Conservation (phyloP, 2,797 vertebrate species). For the Carduelis carduelis region DNA sequence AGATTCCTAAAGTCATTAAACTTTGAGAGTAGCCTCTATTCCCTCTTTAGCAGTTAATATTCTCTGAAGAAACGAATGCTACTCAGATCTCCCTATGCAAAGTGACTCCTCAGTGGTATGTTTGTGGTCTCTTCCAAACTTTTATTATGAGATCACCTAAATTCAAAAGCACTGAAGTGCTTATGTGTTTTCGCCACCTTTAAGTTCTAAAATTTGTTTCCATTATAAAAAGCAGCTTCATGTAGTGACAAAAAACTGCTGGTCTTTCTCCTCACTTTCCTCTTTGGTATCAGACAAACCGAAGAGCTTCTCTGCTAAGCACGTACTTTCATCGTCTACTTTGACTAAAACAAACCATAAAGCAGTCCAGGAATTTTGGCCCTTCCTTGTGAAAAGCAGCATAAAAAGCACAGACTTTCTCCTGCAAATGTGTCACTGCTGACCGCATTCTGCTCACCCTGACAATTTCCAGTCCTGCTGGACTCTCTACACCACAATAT, state of each 20-base stretch:
- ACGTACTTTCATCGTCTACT: background rate
- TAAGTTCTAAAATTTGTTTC: conserved; percentile 40
- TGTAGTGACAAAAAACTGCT: background rate
- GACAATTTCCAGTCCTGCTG: background rate
- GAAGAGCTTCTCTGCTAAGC: background rate
- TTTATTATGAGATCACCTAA: conserved; percentile 37
- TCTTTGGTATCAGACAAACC: background rate
- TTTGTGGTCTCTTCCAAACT: conserved; percentile 18
- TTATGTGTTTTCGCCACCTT: conserved; percentile 42
- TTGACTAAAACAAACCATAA: conserved; percentile 39
- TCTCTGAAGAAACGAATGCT: conserved; percentile 46
- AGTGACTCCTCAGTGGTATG: background rate
- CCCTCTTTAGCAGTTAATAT: conserved; percentile 47
- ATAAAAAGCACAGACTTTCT: background rate
- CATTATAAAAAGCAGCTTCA: background rate
- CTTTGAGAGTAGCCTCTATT: conserved; percentile 40
- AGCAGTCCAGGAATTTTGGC: background rate
- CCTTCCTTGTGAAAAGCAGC: background rate
- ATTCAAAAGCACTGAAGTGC: conserved; percentile 1
- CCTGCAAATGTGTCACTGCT: background rate
- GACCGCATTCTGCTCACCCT: background rate
- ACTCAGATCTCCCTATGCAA: background rate
- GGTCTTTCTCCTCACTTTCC: background rate
- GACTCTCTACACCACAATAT: background rate
- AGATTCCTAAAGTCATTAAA: conserved; percentile 56